phyloP scores from a whole-genome alignment of 2,113 vertebrate genomes.

The Pimephales promelas region DNA sequence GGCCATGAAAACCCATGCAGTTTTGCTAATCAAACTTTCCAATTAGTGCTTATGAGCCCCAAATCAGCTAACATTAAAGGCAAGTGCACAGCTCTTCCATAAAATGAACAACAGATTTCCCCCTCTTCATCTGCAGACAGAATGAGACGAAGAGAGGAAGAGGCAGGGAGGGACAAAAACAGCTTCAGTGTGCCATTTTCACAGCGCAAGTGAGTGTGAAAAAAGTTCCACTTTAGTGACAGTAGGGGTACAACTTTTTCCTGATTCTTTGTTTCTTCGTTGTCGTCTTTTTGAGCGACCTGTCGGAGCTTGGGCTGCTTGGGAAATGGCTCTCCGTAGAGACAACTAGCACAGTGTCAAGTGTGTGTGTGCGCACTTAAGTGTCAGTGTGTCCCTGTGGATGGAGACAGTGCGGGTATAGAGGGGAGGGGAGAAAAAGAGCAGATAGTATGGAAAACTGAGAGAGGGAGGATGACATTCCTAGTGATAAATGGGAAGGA shows the following conservation, averaged over 20 bases:
- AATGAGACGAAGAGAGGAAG: slow-evolving; percentile 1
- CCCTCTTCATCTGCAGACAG: slow-evolving; percentile 33
- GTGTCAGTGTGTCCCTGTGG: slow-evolving; percentile 43
- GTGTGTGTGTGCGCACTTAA: neutral
- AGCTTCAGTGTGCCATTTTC: slow-evolving; percentile 10
- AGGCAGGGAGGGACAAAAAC: slow-evolving; percentile 19
- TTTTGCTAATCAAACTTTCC: slow-evolving; percentile 59
- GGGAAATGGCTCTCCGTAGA: slow-evolving; percentile 42
- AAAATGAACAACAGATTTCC: slow-evolving; percentile 8
- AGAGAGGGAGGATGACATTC: slow-evolving; percentile 27
- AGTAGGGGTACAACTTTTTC: slow-evolving; percentile 36
- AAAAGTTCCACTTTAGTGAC: slow-evolving; percentile 47
- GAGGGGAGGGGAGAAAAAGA: neutral
- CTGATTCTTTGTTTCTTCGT: slow-evolving; percentile 6
- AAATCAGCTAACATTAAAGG: slow-evolving; percentile 51
- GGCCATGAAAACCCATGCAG: slow-evolving; percentile 48
- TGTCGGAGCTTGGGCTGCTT: slow-evolving; percentile 16
- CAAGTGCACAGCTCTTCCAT: slow-evolving; percentile 28
- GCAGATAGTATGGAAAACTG: neutral
- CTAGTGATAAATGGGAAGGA: slow-evolving; percentile 52
- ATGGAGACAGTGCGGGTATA: slow-evolving; percentile 39
- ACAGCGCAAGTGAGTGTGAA: slow-evolving; percentile 21
- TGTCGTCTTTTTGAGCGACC: slow-evolving; percentile 24
- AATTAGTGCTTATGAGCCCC: slow-evolving; percentile 54
- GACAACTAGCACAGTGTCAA: slow-evolving; percentile 48